Base-by-base conservation (phyloP, 1,140 invertebrate species). In the Himalopsyche phryganea region DNA sequence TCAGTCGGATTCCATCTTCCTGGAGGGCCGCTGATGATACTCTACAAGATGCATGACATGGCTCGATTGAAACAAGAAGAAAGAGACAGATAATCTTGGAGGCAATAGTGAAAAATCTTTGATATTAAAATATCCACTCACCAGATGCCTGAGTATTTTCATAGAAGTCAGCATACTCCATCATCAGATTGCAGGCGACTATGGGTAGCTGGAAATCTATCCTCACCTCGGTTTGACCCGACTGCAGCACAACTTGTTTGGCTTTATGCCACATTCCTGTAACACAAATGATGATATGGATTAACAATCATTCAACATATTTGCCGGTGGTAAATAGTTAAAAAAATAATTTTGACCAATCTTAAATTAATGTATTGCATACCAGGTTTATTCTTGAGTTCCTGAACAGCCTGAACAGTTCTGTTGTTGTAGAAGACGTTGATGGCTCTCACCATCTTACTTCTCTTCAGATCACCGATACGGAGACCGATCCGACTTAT, bases 391-490 rank as follows among this genome's bases (percentile, higher is more conserved):
- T 98, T 98, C 76, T 98, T 98, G 1, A 98, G 79, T 73, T 98
- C 96, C 17, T 98, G 94, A 2, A 98, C 94, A 10, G 94, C 94
- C 70, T 97, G 94, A 0, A 98, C 94, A 48, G 87, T 90, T 40
- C 94, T 83, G 74, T 98, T 98, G 70, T 97, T 98, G 78, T 98
- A 98, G 72, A 94, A 98, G 55, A 98, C 90, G 71, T 94, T 96
- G 61, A 98, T 90, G 1, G 91, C 91, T 46, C 93, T 84, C 54
- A 98, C 94, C 95, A 98, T 98, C 80, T 98, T 98, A 9, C 91
- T 93, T 60, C 94, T 83, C 72, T 98, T 98, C 35, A 98, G 78
- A 76, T 99, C 96, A 11, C 89, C 91, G 63, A 98, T 94, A 40
- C 94, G 85, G 10, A 98, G 81, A 5, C 89, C 91, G 50, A 99